These are phyloP conservation scores for Petromus typicus DNA, from an alignment of 2,113 vertebrate genomes.

Conservation along the genomic window DNA sequence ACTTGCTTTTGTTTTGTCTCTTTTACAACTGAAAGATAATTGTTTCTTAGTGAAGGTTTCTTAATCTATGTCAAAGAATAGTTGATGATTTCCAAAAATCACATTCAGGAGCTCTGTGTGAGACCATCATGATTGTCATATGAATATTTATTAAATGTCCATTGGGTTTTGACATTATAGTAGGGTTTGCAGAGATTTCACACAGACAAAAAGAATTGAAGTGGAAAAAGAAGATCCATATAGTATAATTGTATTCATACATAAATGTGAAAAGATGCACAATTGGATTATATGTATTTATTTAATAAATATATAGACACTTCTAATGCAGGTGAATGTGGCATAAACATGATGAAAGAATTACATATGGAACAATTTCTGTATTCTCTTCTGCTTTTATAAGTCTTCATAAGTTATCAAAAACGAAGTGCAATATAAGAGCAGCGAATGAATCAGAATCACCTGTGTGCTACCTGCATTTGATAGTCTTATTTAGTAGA, in stretches of 20 bases:
- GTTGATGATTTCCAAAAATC: slow-evolving; percentile 69
- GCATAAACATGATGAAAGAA: slow-evolving; percentile 34
- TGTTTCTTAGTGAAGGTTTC: slow-evolving; percentile 43
- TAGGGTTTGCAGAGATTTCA: slow-evolving; percentile 41
- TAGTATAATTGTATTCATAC: slow-evolving; percentile 44
- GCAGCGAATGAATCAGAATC: slow-evolving; percentile 32
- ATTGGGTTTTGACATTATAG: slow-evolving; percentile 52
- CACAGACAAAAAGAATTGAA: slow-evolving; percentile 38
- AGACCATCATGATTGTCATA: slow-evolving; percentile 57
- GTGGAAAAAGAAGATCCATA: slow-evolving; percentile 21
- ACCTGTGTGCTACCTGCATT: neutral
- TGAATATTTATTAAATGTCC: slow-evolving; percentile 72
- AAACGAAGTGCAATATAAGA: slow-evolving; percentile 45
- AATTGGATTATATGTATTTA: neutral
- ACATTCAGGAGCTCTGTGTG: slow-evolving; percentile 56
- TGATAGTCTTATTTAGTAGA: slow-evolving; percentile 32
- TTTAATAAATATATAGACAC: neutral
- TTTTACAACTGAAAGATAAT: slow-evolving; percentile 58
- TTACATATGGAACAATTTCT: slow-evolving; percentile 9
- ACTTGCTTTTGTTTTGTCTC: slow-evolving; percentile 56
- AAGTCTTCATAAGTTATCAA: slow-evolving; percentile 57
- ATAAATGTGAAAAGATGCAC: slow-evolving; percentile 52
- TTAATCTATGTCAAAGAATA: slow-evolving; percentile 65
- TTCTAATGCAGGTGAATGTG: neutral
- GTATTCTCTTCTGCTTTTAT: slow-evolving; percentile 14